Evolutionary conservation across 2,113 vertebrate species (phyloP).

Genomic region (Sialia sialis): DNA sequence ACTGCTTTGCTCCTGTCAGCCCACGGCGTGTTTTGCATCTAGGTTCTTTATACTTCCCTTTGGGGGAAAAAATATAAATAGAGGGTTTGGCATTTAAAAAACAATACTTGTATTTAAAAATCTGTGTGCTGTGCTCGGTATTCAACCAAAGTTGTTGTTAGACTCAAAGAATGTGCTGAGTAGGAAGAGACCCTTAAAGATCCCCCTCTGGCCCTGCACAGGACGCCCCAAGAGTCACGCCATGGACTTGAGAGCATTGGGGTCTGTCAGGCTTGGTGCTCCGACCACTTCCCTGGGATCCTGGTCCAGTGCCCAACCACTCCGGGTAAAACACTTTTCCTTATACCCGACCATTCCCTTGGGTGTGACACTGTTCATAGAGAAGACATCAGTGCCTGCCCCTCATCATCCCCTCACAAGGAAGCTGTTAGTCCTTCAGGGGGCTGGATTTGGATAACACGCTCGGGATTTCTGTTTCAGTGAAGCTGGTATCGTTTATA

Average conservation of each 20-base stretch:
- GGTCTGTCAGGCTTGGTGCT: neutral
- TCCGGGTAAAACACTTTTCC: neutral
- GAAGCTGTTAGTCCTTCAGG: neutral
- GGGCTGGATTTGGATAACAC: neutral
- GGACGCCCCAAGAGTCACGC: neutral
- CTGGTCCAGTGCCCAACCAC: neutral
- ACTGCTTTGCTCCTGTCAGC: neutral
- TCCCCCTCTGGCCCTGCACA: neutral
- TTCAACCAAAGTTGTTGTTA: neutral
- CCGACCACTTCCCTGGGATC: neutral
- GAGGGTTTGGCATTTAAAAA: neutral
- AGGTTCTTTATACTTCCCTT: neutral
- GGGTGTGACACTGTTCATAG: neutral
- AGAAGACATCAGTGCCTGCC: neutral
- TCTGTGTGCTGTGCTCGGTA: neutral
- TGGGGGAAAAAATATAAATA: fast-evolving
- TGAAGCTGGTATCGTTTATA: fast-evolving
- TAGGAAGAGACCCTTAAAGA: neutral
- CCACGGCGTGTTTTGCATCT: fast-evolving
- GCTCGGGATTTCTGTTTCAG: neutral
- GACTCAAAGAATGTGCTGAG: neutral
- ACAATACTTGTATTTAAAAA: fast-evolving
- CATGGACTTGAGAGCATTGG: fast-evolving
- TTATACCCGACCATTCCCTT: neutral
- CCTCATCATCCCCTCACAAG: neutral